phyloP scores from a whole-genome alignment of 1,140 invertebrate species.

The Drosophila persimilis region DNA sequence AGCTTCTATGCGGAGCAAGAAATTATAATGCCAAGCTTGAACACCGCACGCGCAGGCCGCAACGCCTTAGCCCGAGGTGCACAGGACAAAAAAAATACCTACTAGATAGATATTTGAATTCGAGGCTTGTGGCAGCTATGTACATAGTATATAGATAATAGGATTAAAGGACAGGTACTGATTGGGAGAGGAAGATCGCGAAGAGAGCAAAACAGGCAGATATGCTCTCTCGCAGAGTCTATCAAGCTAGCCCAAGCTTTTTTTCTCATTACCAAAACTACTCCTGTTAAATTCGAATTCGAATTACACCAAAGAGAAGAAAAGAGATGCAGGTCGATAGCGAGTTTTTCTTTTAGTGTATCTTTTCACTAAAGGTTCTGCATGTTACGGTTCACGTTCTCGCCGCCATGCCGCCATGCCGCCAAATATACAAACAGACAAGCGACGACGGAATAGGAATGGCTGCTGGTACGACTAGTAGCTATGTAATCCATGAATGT shows the following conservation, averaged over 20 bases:
- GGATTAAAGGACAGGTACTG: too few species aligned
- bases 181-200: too few species aligned
- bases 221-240: too few species aligned
- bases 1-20: slow-evolving; percentile 72
- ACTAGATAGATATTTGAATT: too few species aligned
- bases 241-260: too few species aligned
- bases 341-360: slow-evolving; percentile 43
- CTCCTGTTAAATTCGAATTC: too few species aligned
- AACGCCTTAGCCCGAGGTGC: slow-evolving; percentile 33
- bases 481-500: slow-evolving; percentile 77
- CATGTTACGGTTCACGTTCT: slow-evolving; percentile 60
- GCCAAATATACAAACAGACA: slow-evolving; percentile 75
- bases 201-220: too few species aligned
- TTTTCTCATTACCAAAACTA: too few species aligned
- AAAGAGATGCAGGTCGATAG: too few species aligned
- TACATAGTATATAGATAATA: too few species aligned
- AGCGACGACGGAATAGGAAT: slow-evolving; percentile 50
- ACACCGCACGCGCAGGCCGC: slow-evolving; percentile 59
- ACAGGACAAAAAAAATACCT: slow-evolving; percentile 35
- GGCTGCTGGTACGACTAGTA: slow-evolving; percentile 46
- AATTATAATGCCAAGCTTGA: slow-evolving; percentile 80
- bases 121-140: too few species aligned
- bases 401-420: slow-evolving; percentile 65
- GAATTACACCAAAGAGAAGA: too few species aligned
- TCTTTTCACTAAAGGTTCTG: slow-evolving; percentile 71